A percentile compares a stretch with the other conserved stretches of the same genome.
Evolutionary conservation across 1,140 invertebrate genomes (phyloP).

Genomic region (Potamilus streckersoni): DNA sequence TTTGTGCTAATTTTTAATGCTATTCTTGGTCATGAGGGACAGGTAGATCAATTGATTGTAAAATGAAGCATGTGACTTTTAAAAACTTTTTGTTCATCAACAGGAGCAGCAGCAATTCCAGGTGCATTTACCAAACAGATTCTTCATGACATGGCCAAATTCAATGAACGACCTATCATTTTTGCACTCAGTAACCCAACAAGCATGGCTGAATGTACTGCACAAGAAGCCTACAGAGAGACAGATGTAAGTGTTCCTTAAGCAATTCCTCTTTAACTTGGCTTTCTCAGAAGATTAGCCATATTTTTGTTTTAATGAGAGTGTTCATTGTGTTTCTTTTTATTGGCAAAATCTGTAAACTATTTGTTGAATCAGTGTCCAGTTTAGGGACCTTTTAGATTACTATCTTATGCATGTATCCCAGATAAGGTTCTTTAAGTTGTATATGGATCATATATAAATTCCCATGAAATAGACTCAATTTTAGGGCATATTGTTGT

Average conservation of each 20-base stretch:
- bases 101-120: slow-evolving; percentile 65
- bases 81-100: not conserved
- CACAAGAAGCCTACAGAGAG: slow-evolving; percentile 63
- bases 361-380: too few species aligned
- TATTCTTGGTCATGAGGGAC: not conserved
- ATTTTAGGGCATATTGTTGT: too few species aligned
- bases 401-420: too few species aligned
- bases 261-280: not conserved
- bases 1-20: not conserved
- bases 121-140: slow-evolving; percentile 65
- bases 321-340: too few species aligned
- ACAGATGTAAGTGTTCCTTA: slow-evolving; percentile 46
- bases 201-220: slow-evolving; percentile 67
- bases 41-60: not conserved
- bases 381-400: too few species aligned
- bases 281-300: not conserved
- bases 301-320: too few species aligned
- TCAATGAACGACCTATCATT: slow-evolving; percentile 65
- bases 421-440: too few species aligned
- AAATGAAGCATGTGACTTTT: not conserved
- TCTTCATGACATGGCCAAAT: slow-evolving; percentile 57
- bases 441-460: too few species aligned
- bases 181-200: slow-evolving; percentile 69
- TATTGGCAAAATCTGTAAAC: too few species aligned
- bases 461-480: too few species aligned